Percentiles rank a stretch among this genome's conserved stretches.
These are phyloP conservation scores for Lamproptera curius DNA, from an alignment of 2,888 invertebrate species.

Conservation along the genomic window DNA sequence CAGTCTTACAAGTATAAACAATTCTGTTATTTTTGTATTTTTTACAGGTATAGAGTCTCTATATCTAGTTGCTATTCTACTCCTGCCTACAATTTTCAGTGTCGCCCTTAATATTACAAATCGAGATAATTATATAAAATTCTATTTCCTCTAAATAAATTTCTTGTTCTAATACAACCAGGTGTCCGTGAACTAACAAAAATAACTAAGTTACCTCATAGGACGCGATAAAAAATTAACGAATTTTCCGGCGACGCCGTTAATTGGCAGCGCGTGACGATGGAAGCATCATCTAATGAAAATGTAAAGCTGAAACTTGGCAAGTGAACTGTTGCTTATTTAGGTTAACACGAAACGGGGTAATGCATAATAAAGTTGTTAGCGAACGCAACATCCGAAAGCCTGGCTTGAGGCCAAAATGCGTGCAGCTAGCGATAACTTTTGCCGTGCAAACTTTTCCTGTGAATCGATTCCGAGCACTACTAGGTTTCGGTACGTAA, in stretches of 20 bases:
- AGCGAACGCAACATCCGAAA: slow-evolving; percentile 41
- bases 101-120: too few species aligned
- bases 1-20: too few species aligned
- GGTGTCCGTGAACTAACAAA: not conserved
- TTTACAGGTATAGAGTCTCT: too few species aligned
- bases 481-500: not conserved
- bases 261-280: slow-evolving; percentile 35
- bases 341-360: slow-evolving; percentile 56
- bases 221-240: slow-evolving; percentile 14
- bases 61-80: too few species aligned
- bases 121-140: too few species aligned
- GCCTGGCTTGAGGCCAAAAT: slow-evolving; percentile 53
- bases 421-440: slow-evolving; percentile 39
- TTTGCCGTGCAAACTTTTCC: slow-evolving; percentile 44
- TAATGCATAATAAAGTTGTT: slow-evolving; percentile 73
- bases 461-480: slow-evolving; percentile 10
- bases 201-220: slow-evolving; percentile 7
- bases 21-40: too few species aligned
- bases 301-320: slow-evolving; percentile 70
- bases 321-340: slow-evolving; percentile 67
- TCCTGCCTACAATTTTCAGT: too few species aligned
- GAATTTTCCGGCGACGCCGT: slow-evolving; percentile 22
- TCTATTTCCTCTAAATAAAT: too few species aligned
- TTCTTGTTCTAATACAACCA: not conserved
- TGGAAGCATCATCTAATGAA: slow-evolving; percentile 56